Evolutionary conservation across 2,797 vertebrate genomes (phyloP).

Genomic region (Myotis myotis): DNA sequence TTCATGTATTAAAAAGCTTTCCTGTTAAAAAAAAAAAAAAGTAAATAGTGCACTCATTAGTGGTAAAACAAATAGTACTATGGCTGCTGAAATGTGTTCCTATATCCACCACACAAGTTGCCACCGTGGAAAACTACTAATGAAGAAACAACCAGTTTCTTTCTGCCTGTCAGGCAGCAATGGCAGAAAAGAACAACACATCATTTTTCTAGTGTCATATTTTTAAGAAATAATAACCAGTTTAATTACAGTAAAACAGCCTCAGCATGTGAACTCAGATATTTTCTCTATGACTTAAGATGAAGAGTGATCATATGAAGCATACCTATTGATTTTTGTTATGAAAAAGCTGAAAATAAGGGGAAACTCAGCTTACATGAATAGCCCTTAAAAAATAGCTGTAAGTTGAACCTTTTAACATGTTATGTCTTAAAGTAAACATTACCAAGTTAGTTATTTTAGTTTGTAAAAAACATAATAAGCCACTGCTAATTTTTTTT

Average conservation of each 20-base stretch:
- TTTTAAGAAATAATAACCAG: slow-evolving; percentile 34
- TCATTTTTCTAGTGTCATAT: background rate
- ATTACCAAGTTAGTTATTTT: slow-evolving; percentile 20
- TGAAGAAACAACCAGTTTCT: background rate
- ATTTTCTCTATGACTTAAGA: slow-evolving; percentile 5
- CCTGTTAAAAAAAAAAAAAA: slow-evolving; percentile 41
- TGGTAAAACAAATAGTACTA: slow-evolving; percentile 42
- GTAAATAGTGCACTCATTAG: slow-evolving; percentile 41
- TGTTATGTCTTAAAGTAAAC: slow-evolving; percentile 1
- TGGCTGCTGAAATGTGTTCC: slow-evolving; percentile 17
- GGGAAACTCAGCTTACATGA: background rate
- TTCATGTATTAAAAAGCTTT: slow-evolving; percentile 60
- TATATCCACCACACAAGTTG: background rate
- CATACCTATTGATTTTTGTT: background rate
- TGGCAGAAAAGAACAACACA: background rate
- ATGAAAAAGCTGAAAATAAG: slow-evolving; percentile 44
- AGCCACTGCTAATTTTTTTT: background rate
- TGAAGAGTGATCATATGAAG: background rate
- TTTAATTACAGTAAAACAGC: slow-evolving; percentile 16
- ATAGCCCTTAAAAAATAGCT: slow-evolving; percentile 33
- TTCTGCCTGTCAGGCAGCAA: background rate
- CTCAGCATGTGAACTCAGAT: background rate
- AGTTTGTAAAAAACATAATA: slow-evolving; percentile 41
- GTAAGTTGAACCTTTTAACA: slow-evolving; percentile 41
- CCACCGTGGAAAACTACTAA: background rate